Evolutionary conservation across 1,140 invertebrate species (phyloP).

Genomic region (Drosophila azteca): DNA sequence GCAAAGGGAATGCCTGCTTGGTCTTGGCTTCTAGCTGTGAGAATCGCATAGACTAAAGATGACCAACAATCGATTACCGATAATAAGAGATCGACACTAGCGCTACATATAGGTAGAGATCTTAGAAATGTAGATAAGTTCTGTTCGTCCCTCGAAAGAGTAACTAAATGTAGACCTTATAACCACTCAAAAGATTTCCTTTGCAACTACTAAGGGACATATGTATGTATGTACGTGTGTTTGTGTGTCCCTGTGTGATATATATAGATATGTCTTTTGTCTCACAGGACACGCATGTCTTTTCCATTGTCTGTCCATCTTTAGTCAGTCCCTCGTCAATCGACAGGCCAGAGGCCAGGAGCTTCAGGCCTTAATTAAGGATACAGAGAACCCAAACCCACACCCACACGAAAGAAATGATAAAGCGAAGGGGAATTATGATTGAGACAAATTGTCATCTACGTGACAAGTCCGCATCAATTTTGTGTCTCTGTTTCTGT

Average conservation of each 20-base stretch:
- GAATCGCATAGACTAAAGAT: no score
- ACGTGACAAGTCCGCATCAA: slow-evolving; percentile 74
- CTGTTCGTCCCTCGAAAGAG: neutral
- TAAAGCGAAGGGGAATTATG: slow-evolving; percentile 31
- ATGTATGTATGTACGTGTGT: neutral
- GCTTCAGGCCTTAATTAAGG: slow-evolving; percentile 66
- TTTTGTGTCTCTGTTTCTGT: neutral
- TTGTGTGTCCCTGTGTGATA: neutral
- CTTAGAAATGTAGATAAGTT: no score
- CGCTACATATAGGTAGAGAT: no score
- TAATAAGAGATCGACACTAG: no score
- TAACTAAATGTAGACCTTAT: neutral
- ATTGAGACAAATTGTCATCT: slow-evolving; percentile 57
- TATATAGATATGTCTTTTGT: slow-evolving; percentile 21
- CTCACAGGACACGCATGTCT: slow-evolving; percentile 25
- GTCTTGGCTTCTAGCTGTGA: no score
- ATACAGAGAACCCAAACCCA: slow-evolving; percentile 26
- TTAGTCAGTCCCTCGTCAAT: slow-evolving; percentile 11
- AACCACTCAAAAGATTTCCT: neutral
- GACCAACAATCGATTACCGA: no score
- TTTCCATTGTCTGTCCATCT: slow-evolving; percentile 29
- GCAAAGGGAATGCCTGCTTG: no score
- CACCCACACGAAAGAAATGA: slow-evolving; percentile 1
- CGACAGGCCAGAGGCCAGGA: slow-evolving; percentile 8
- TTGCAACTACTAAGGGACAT: neutral